These are phyloP conservation scores for Vesta saturnalis DNA, from an alignment of 2,888 invertebrate species.

Conservation along the genomic window DNA sequence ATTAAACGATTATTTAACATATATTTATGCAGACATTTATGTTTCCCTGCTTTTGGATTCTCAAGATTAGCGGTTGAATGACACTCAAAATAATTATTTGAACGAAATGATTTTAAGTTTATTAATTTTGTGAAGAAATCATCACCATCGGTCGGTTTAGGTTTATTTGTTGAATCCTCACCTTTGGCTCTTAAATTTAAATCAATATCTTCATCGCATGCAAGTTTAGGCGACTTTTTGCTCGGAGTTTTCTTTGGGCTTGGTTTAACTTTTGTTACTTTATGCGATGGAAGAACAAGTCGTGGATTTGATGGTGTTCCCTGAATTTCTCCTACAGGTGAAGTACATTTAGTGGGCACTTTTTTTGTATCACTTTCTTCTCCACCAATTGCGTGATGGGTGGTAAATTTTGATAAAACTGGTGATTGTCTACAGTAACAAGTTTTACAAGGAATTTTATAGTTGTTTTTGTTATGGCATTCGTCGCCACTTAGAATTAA, in stretches of 20 bases:
- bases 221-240: too few relatives aligned
- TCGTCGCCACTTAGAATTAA: conserved; percentile 40
- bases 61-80: conserved; percentile 64
- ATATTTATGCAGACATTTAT: conserved; percentile 65
- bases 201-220: too few relatives aligned
- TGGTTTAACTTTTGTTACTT: background rate
- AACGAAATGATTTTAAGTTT: conserved; percentile 62
- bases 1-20: conserved; percentile 67
- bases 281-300: background rate
- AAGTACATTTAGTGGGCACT: background rate
- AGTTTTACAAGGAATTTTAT: background rate
- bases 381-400: background rate
- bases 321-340: background rate
- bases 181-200: too few relatives aligned
- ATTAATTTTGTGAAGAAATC: conserved; percentile 24
- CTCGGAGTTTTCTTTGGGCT: too few relatives aligned
- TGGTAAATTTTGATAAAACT: conserved; percentile 1
- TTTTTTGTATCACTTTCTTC: background rate
- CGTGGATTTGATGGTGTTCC: too few relatives aligned
- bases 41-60: conserved; percentile 48
- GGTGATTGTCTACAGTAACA: conserved; percentile 28
- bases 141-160: background rate
- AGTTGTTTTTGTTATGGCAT: background rate
- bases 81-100: conserved; percentile 69
- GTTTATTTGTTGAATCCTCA: background rate